These are phyloP conservation scores for Styela clava DNA, from an alignment of 23 tunicate genomes.

Conservation along the genomic window DNA sequence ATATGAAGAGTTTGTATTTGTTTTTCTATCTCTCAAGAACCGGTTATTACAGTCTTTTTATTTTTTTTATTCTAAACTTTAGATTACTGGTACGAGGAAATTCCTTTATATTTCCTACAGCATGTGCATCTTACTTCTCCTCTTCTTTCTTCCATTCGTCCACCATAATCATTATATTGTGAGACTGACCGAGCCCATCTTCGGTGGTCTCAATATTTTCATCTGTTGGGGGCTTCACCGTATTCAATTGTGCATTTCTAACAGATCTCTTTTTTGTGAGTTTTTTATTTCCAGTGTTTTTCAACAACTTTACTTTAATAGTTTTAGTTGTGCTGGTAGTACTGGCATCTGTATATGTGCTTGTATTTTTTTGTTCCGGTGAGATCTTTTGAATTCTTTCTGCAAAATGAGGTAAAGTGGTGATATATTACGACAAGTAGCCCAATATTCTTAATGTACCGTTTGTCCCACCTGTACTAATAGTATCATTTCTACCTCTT, in stretches of 20 bases:
- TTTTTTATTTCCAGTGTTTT: slow-evolving; percentile 1
- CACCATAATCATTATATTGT: slow-evolving; percentile 16
- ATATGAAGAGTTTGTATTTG: too few relatives aligned
- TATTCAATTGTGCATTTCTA: not conserved
- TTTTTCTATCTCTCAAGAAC: too few relatives aligned
- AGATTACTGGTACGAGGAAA: too few relatives aligned
- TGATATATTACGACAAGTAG: too few relatives aligned
- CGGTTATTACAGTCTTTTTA: too few relatives aligned
- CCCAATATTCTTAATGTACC: too few relatives aligned
- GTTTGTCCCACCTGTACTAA: not conserved
- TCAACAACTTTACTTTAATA: not conserved
- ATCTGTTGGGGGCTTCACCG: not conserved
- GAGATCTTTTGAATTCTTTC: too few relatives aligned
- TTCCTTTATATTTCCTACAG: too few relatives aligned
- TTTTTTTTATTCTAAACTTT: too few relatives aligned
- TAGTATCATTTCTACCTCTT: not conserved
- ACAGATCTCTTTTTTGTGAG: not conserved
- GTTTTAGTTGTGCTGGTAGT: not conserved
- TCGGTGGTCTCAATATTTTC: not conserved
- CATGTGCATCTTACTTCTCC: slow-evolving; percentile 11
- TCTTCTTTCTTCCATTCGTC: slow-evolving; percentile 30
- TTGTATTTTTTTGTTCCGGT: not conserved
- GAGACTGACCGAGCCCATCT: not conserved
- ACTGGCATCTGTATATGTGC: not conserved
- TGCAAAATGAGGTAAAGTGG: not conserved